Evolutionary conservation across 2,797 vertebrate genomes (phyloP).

Genomic region (Eulemur rubriventer): DNA sequence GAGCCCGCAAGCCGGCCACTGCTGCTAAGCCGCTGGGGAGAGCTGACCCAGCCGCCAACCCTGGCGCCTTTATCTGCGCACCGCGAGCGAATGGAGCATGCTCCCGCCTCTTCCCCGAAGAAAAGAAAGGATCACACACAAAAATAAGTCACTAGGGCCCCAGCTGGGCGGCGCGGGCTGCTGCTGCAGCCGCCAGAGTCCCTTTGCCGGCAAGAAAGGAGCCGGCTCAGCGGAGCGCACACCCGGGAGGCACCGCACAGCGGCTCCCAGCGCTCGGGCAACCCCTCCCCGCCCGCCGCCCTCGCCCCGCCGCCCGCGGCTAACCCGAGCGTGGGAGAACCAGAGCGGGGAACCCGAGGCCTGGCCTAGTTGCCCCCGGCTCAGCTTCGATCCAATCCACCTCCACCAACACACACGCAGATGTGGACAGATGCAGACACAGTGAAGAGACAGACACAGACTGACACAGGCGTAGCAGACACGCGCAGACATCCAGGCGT

Average conservation of each 20-base stretch:
- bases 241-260: background rate
- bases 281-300: background rate
- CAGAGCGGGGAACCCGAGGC: background rate
- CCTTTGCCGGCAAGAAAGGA: constrained; percentile 61
- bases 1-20: background rate
- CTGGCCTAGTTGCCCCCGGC: background rate
- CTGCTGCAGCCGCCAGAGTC: background rate
- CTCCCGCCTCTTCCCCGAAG: constrained; percentile 63
- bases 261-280: background rate
- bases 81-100: background rate
- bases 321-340: constrained; percentile 10
- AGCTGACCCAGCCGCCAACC: constrained; percentile 1
- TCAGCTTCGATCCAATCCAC: background rate
- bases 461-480: background rate
- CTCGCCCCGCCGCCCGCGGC: background rate
- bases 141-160: constrained; percentile 78
- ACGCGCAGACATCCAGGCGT: background rate
- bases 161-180: constrained; percentile 64
- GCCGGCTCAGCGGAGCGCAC: constrained; percentile 17
- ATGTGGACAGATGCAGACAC: background rate
- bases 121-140: constrained; percentile 77
- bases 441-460: constrained; percentile 12
- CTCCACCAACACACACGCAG: background rate
- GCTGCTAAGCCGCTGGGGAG: background rate
- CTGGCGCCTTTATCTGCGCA: constrained; percentile 60